phyloP scores from a whole-genome alignment of 2,113 vertebrate genomes.

The Lophotis ruficrista region DNA sequence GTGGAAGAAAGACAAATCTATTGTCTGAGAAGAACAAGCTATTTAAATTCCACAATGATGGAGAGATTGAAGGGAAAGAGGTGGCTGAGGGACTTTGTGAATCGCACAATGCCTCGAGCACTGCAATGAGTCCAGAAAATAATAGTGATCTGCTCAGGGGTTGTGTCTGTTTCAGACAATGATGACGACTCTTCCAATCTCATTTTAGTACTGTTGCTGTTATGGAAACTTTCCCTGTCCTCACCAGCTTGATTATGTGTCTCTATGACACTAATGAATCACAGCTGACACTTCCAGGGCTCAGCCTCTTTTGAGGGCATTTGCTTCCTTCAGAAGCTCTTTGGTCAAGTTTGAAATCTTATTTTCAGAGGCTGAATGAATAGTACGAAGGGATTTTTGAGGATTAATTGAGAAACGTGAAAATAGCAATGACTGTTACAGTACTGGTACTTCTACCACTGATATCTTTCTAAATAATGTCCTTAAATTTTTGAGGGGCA shows the following conservation, averaged over 20 bases:
- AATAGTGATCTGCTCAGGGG: slow-evolving; percentile 19
- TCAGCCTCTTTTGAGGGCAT: background rate
- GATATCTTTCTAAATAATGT: background rate
- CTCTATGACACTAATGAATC: background rate
- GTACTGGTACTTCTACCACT: background rate
- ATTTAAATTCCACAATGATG: slow-evolving; percentile 45
- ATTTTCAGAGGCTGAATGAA: background rate
- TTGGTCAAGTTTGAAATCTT: background rate
- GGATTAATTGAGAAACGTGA: background rate
- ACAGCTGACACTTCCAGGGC: slow-evolving; percentile 9
- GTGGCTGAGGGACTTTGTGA: slow-evolving; percentile 42
- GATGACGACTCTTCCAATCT: slow-evolving; percentile 23
- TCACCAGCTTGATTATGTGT: background rate
- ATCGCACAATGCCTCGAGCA: background rate
- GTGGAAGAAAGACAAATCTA: slow-evolving; percentile 39
- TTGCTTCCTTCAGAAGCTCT: background rate
- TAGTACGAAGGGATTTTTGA: background rate
- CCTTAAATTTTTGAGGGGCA: background rate
- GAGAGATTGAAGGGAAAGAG: slow-evolving; percentile 36
- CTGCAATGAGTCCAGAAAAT: slow-evolving; percentile 5
- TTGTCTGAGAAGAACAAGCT: slow-evolving; percentile 35
- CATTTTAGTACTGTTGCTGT: slow-evolving; percentile 12
- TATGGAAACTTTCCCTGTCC: slow-evolving; percentile 51
- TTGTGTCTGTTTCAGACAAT: slow-evolving; percentile 31
- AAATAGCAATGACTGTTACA: background rate